phyloP scores from a whole-genome alignment of 2,888 invertebrate species.

The Oligia fasciuncula region DNA sequence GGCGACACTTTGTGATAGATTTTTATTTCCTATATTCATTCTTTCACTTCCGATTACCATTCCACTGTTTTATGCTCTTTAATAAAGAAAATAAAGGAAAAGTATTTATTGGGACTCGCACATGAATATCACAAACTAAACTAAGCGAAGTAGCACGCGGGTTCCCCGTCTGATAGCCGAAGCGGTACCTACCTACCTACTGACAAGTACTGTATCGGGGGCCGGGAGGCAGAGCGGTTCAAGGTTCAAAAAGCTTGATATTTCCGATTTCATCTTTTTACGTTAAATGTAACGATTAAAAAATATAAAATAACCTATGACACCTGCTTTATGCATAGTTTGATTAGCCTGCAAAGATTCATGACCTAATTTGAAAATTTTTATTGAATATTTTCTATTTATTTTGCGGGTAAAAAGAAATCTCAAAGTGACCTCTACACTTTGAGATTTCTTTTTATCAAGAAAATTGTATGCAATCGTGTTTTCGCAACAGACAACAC shows the following conservation, averaged over 20 bases:
- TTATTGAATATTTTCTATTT: not conserved
- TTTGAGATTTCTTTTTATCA: not conserved
- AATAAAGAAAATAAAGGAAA: not conserved
- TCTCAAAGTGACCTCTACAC: no score
- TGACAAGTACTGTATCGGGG: not conserved
- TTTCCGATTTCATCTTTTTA: not conserved
- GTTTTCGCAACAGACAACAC: no score
- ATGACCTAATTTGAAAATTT: not conserved
- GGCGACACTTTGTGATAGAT: constrained; percentile 5
- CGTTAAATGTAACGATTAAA: not conserved
- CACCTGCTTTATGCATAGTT: not conserved
- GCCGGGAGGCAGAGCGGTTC: not conserved
- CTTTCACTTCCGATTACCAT: constrained; percentile 4
- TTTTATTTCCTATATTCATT: constrained; percentile 28
- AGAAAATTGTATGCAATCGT: not conserved
- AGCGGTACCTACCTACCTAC: not conserved
- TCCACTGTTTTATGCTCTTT: not conserved
- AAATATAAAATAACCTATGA: no score
- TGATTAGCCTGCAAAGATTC: no score
- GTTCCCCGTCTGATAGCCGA: not conserved
- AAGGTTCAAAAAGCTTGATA: not conserved
- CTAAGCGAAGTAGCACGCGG: not conserved
- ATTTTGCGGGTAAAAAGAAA: no score
- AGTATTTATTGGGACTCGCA: not conserved
- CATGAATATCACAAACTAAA: not conserved